Percentiles rank a stretch among this genome's conserved stretches.
Conservation (phyloP, 2,888 invertebrate species). For the Liodrosophila aerea region DNA sequence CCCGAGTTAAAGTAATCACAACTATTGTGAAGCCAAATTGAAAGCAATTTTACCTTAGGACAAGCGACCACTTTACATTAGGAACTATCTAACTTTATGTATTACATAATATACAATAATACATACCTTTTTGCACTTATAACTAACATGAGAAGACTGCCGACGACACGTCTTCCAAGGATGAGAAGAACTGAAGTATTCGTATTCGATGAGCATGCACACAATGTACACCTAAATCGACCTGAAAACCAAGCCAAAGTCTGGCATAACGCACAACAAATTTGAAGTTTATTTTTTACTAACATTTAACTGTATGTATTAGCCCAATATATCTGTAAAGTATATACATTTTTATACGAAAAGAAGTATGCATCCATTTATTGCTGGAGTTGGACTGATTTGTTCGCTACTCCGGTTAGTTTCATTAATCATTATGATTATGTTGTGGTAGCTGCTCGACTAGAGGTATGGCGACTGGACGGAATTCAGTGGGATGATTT, state of each 20-base stretch:
- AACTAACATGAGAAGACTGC: constrained; percentile 30
- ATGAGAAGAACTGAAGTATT: constrained; percentile 47
- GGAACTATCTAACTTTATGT: constrained; percentile 12
- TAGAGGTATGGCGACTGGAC: constrained; percentile 55
- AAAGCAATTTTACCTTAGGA: constrained; percentile 31
- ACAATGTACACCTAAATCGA: constrained; percentile 12
- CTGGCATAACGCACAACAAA: constrained; percentile 34
- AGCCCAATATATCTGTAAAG: constrained; percentile 34
- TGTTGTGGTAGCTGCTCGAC: constrained; percentile 52
- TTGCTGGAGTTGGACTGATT: constrained; percentile 16
- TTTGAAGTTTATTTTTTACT: constrained; percentile 40
- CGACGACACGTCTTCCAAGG: constrained; percentile 39
- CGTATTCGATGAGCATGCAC: constrained; percentile 23
- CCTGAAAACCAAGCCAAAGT: constrained; percentile 35
- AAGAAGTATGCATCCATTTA: not conserved
- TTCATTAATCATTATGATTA: constrained; percentile 50
- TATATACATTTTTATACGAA: constrained; percentile 38
- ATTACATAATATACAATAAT: constrained; percentile 16
- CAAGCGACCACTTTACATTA: not conserved
- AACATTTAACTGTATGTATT: constrained; percentile 42
- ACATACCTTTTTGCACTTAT: constrained; percentile 20
- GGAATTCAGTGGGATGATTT: constrained; percentile 55
- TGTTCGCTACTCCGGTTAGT: constrained; percentile 53
- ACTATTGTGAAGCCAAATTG: too few species aligned
- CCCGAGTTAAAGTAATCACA: too few species aligned